phyloP scores from a whole-genome alignment of 2,888 invertebrate genomes.

The Tuta absoluta region DNA sequence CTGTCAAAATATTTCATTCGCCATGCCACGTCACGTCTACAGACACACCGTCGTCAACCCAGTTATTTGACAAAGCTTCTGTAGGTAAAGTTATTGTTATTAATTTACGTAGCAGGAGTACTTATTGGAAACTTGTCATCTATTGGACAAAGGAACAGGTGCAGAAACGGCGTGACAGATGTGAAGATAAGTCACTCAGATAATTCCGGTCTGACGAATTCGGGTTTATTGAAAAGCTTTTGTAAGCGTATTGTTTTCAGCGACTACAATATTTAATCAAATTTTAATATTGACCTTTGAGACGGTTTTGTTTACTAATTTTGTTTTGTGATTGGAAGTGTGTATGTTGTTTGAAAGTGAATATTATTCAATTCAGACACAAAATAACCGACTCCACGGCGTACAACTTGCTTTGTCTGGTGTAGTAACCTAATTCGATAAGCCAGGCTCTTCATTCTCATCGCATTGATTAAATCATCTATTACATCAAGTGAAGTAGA shows the following conservation, averaged over 20 bases:
- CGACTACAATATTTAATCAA: too few species aligned
- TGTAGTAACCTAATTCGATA: too few species aligned
- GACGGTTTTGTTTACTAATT: too few species aligned
- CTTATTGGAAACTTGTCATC: conserved; percentile 51
- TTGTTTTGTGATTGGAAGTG: too few species aligned
- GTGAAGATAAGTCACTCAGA: conserved; percentile 10
- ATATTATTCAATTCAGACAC: too few species aligned
- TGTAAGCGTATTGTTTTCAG: background rate
- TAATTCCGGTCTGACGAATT: background rate
- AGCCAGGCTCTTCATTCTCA: background rate
- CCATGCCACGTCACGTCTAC: background rate
- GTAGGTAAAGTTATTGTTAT: conserved; percentile 7
- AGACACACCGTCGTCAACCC: conserved; percentile 25
- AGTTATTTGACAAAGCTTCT: conserved; percentile 31
- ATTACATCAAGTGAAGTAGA: background rate
- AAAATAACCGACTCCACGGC: too few species aligned
- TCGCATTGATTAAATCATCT: background rate
- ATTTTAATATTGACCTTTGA: too few species aligned
- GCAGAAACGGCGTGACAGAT: conserved; percentile 3
- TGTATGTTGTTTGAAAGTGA: too few species aligned
- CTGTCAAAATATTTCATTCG: background rate
- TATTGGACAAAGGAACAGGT: background rate
- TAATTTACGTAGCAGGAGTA: background rate
- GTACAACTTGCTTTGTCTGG: too few species aligned
- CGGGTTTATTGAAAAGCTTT: background rate